Percentiles rank a stretch among this genome's conserved stretches.
Evolutionary conservation across 1,140 invertebrate species (phyloP).

Genomic region (Drosophila miranda): DNA sequence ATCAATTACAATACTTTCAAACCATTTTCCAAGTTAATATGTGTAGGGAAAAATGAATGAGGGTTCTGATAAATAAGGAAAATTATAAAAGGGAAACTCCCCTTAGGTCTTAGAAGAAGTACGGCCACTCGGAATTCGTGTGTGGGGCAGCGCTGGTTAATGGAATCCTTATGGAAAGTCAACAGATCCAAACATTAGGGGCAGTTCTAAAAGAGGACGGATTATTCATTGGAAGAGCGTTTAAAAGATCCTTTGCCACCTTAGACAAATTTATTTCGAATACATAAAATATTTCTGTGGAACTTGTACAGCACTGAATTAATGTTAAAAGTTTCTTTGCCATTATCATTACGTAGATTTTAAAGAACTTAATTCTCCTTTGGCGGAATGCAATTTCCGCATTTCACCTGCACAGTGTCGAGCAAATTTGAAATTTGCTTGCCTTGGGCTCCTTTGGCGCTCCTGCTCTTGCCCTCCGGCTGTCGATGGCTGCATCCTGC

Average conservation of each 20-base stretch:
- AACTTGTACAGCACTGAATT: conserved; percentile 6
- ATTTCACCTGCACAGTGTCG: too few relatives aligned
- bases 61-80: too few relatives aligned
- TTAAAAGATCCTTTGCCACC: neutral
- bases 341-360: conserved; percentile 25
- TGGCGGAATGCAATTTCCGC: neutral
- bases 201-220: too few relatives aligned
- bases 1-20: conserved; percentile 8
- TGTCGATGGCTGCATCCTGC: conserved; percentile 7
- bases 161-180: too few relatives aligned
- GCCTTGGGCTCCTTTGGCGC: neutral
- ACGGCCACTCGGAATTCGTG: too few relatives aligned
- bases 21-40: neutral
- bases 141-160: too few relatives aligned
- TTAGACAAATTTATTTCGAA: neutral
- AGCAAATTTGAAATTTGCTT: conserved; percentile 44
- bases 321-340: conserved; percentile 18
- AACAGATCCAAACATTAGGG: too few relatives aligned
- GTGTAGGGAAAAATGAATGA: too few relatives aligned
- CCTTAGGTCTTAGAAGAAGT: too few relatives aligned
- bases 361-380: conserved; percentile 32
- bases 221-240: too few relatives aligned
- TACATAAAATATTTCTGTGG: too few relatives aligned
- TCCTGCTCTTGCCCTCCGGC: conserved; percentile 11
- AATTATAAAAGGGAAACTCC: too few relatives aligned